phyloP scores from a whole-genome alignment of 2,888 invertebrate species.

The Bedellia somnulentella region DNA sequence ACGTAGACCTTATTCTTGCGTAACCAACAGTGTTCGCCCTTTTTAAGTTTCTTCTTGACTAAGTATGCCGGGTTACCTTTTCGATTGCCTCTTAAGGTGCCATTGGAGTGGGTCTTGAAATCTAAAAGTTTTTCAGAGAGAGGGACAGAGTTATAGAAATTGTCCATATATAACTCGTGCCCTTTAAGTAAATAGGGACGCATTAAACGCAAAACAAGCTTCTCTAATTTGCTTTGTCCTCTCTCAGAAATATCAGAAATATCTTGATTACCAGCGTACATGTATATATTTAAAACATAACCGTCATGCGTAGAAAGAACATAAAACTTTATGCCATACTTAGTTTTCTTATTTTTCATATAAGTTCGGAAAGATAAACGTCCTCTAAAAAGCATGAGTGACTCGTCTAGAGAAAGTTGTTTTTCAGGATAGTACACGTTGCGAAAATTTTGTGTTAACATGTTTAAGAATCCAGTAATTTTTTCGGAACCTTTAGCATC shows the following conservation, averaged over 20 bases:
- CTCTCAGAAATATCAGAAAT: too few relatives aligned
- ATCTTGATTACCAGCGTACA: too few relatives aligned
- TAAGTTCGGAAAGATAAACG: constrained; percentile 4
- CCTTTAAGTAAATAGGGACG: constrained; percentile 15
- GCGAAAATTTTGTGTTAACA: neutral
- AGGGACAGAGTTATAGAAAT: constrained; percentile 13
- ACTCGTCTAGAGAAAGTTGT: constrained; percentile 5
- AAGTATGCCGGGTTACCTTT: constrained; percentile 12
- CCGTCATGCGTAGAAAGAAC: constrained; percentile 3
- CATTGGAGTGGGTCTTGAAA: constrained; percentile 12
- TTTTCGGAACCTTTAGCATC: too few relatives aligned
- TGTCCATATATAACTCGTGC: too few relatives aligned
- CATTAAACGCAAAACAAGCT: constrained; percentile 15
- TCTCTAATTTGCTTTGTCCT: too few relatives aligned
- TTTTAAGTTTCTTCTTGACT: constrained; percentile 14
- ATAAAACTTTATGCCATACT: constrained; percentile 6
- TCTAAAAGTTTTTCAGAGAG: constrained; percentile 11
- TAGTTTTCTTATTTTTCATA: constrained; percentile 4
- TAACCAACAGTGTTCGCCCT: constrained; percentile 16
- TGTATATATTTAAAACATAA: too few relatives aligned
- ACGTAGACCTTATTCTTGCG: constrained; percentile 17
- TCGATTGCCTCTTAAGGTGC: constrained; percentile 13
- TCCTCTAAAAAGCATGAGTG: constrained; percentile 3
- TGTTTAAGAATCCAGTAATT: constrained; percentile 1
- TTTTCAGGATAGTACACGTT: neutral